A percentile compares a stretch with the other conserved stretches of the same genome.
Conservation (phyloP, 1,140 invertebrate genomes). For the Chymomyza costata region DNA sequence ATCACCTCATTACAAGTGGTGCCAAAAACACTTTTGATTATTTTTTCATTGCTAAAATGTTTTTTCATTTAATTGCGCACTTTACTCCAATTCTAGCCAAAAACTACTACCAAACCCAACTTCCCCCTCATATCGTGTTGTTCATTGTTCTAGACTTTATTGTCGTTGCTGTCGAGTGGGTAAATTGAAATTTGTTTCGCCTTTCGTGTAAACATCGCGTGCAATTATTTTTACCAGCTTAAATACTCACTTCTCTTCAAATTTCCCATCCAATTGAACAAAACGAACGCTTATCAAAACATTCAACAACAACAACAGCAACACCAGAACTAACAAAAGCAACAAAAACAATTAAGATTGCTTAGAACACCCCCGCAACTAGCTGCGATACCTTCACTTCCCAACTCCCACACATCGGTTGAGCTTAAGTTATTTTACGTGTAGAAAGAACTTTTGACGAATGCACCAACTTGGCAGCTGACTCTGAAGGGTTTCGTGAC, state of each 20-base stretch:
- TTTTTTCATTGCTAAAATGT: constrained; percentile 42
- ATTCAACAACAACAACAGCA: constrained; percentile 24
- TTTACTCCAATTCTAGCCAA: background rate
- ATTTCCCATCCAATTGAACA: constrained; percentile 46
- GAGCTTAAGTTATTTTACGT: too few relatives aligned
- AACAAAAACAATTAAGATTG: constrained; percentile 56
- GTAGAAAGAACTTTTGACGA: too few relatives aligned
- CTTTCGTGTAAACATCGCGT: constrained; percentile 62
- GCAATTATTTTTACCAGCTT: constrained; percentile 51
- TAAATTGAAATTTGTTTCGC: constrained; percentile 39
- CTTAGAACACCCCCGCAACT: background rate
- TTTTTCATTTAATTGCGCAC: constrained; percentile 37
- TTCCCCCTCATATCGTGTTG: too few relatives aligned
- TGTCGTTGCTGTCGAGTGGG: background rate
- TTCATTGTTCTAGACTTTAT: background rate
- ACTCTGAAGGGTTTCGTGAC: too few relatives aligned
- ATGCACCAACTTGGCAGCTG: too few relatives aligned
- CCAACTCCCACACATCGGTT: too few relatives aligned
- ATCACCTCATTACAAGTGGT: constrained; percentile 41
- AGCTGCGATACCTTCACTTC: background rate
- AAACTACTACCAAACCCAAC: too few relatives aligned
- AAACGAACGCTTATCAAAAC: constrained; percentile 56
- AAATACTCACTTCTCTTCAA: constrained; percentile 6
- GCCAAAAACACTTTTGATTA: constrained; percentile 51
- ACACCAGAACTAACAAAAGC: constrained; percentile 15